Evolutionary conservation across 2,888 invertebrate species (phyloP).

Genomic region (Hyppa rectilinea): DNA sequence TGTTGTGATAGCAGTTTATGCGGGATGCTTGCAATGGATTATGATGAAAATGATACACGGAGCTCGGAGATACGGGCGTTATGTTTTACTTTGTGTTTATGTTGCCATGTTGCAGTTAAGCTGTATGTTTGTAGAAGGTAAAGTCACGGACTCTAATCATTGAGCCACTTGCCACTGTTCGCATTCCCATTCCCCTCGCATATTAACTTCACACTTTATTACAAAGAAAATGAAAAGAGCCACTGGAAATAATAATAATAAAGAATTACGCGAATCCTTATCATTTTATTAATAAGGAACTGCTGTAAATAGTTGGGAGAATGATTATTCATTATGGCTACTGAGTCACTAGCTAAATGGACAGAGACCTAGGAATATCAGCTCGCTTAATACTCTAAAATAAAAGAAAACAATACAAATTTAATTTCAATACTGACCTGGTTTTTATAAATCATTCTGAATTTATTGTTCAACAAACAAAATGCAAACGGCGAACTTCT

Average conservation of each 20-base stretch:
- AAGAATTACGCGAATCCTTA: no score
- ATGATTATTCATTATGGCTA: no score
- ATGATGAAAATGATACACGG: conserved; percentile 48
- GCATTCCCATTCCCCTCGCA: no score
- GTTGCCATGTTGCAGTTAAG: conserved; percentile 11
- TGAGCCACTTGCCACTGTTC: no score
- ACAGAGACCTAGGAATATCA: not conserved
- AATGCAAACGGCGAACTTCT: conserved; percentile 14
- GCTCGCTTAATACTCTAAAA: no score
- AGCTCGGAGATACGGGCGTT: conserved; percentile 24
- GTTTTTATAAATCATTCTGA: not conserved
- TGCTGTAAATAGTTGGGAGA: no score
- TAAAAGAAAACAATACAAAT: conserved; percentile 3
- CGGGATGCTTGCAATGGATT: conserved; percentile 42
- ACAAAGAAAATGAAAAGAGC: no score
- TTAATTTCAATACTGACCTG: not conserved
- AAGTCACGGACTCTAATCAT: no score
- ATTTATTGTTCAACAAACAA: conserved; percentile 25
- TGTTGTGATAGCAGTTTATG: conserved; percentile 36
- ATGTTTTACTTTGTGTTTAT: conserved; percentile 26
- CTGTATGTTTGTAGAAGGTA: not conserved
- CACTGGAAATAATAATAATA: no score
- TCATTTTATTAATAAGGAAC: no score
- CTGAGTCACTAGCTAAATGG: not conserved
- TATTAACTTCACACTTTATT: no score